Evolutionary conservation across 2,888 invertebrate species (phyloP).

Genomic region (Lacanobia wlatinum): DNA sequence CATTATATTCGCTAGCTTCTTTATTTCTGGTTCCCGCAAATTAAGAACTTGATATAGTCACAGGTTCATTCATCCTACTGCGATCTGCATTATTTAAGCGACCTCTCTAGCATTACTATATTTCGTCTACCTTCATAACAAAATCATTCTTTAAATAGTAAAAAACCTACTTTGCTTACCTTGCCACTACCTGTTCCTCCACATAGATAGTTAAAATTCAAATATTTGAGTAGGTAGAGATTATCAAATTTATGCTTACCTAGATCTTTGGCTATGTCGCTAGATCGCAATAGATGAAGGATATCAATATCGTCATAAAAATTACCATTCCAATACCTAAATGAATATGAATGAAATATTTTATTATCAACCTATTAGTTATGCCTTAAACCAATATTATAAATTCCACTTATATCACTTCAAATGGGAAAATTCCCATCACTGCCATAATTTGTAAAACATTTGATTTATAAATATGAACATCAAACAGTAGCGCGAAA

Average conservation of each 20-base stretch:
- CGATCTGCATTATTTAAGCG: too few species aligned
- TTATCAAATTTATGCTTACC: constrained; percentile 28
- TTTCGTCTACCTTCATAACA: background rate
- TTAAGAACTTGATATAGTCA: too few species aligned
- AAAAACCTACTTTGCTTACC: background rate
- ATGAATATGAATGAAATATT: constrained; percentile 35
- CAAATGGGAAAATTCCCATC: constrained; percentile 35
- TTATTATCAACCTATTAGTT: background rate
- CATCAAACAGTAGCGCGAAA: constrained; percentile 59
- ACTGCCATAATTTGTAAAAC: constrained; percentile 9
- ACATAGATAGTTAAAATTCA: constrained; percentile 10
- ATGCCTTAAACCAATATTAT: constrained; percentile 8
- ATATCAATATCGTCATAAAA: constrained; percentile 43
- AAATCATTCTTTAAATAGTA: background rate
- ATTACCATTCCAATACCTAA: constrained; percentile 32
- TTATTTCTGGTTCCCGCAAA: background rate
- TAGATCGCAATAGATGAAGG: constrained; percentile 37
- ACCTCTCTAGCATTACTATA: background rate
- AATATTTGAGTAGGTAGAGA: constrained; percentile 7
- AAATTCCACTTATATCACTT: background rate
- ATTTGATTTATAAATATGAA: constrained; percentile 48
- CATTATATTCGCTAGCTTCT: background rate
- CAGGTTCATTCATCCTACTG: too few species aligned
- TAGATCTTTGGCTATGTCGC: constrained; percentile 7
- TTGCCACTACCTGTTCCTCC: background rate